Evolutionary conservation across 2,113 vertebrate species (phyloP).

Genomic region (Micronisus gabar): DNA sequence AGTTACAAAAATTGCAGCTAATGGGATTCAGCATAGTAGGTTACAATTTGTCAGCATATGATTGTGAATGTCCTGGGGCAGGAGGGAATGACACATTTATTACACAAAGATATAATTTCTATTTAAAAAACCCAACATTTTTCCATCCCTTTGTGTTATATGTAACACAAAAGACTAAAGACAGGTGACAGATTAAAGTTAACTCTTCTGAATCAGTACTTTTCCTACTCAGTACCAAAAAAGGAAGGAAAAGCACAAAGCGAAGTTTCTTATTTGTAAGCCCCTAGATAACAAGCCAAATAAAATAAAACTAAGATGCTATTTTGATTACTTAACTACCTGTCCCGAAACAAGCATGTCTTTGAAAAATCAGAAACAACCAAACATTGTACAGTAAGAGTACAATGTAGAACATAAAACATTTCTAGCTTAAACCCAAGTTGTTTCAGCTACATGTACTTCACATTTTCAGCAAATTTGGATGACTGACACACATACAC

Average conservation of each 20-base stretch:
- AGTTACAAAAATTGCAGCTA: not conserved
- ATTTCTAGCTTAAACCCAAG: not conserved
- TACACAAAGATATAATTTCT: not conserved
- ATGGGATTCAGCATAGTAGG: not conserved
- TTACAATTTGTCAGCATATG: not conserved
- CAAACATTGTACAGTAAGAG: not conserved
- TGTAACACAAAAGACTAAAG: not conserved
- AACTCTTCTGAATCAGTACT: not conserved
- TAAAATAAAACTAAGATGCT: not conserved
- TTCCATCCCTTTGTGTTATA: not conserved
- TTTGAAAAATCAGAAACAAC: not conserved
- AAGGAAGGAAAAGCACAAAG: not conserved
- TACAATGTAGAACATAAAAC: not conserved
- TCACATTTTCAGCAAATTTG: not conserved
- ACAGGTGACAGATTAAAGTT: not conserved
- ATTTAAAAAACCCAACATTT: not conserved
- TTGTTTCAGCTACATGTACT: not conserved
- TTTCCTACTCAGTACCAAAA: not conserved
- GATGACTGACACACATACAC: not conserved
- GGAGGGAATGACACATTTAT: not conserved
- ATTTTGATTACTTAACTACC: not conserved
- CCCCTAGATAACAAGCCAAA: not conserved
- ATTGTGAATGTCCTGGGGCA: not conserved
- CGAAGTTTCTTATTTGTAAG: not conserved
- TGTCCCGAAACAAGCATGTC: not conserved